Percentiles rank a stretch among this genome's conserved stretches.
phyloP scores from a whole-genome alignment of 2,113 vertebrate species.

The Cavia aperea region DNA sequence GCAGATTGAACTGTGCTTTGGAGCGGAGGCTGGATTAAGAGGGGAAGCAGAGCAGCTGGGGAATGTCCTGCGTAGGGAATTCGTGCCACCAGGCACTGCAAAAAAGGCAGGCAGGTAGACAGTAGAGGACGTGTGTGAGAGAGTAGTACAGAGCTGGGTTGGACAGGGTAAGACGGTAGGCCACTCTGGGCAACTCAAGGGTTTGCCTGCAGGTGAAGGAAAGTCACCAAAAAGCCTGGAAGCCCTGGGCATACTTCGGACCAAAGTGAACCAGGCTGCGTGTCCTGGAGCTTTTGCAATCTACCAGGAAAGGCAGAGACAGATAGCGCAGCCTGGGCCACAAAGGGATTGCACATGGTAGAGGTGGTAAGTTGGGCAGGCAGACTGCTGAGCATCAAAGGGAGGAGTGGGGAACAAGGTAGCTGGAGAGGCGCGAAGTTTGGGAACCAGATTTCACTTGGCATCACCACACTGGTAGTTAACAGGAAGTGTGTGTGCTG shows the following conservation, averaged over 20 bases:
- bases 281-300: neutral
- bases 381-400: accelerated
- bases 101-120: neutral
- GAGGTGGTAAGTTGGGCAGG: neutral
- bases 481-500: neutral
- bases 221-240: neutral
- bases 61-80: accelerated
- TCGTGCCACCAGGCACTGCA: neutral
- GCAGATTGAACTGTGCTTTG: neutral
- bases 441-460: neutral
- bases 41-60: accelerated
- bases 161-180: neutral
- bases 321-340: accelerated
- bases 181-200: neutral
- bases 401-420: neutral
- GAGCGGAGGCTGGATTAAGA: neutral
- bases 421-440: neutral
- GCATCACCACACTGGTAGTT: neutral
- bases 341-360: no score
- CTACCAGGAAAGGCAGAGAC: neutral
- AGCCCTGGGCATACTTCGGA: neutral
- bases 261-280: neutral
- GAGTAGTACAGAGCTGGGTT: neutral
- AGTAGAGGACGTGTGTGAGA: neutral
- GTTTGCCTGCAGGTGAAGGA: no score